Conservation (phyloP, 35 echinoderm and acorn worm species). For the Ophiothrix spiculata region DNA sequence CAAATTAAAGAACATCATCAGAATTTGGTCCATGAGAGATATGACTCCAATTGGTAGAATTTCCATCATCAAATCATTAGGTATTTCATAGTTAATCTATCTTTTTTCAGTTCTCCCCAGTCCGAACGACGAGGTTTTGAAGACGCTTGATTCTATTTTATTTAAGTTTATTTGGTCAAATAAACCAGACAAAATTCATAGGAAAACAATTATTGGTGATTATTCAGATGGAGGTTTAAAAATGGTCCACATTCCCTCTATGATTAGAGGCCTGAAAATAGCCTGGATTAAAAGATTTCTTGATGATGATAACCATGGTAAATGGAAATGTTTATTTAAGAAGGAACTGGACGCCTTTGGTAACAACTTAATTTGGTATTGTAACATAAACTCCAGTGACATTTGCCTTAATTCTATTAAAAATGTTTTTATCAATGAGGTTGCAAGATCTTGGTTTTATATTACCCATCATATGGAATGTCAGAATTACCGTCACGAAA, state of each 20-base stretch:
- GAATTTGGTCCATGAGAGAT: constrained; percentile 32
- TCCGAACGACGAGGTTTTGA: neutral
- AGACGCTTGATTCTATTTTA: neutral
- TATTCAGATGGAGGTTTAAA: constrained; percentile 10
- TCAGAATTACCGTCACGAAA: too few relatives aligned
- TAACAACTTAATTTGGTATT: constrained; percentile 22
- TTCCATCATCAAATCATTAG: constrained; percentile 36
- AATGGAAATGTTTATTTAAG: constrained; percentile 26
- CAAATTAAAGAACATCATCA: constrained; percentile 4
- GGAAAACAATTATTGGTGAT: constrained; percentile 19
- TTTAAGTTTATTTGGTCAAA: constrained; percentile 35
- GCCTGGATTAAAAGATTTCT: constrained; percentile 17
- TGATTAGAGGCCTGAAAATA: neutral
- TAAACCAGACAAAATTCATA: constrained; percentile 23
- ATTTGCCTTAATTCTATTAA: neutral
- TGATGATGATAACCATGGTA: neutral
- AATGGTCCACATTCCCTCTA: constrained; percentile 16
- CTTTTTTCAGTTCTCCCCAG: constrained; percentile 15
- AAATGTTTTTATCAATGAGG: too few relatives aligned
- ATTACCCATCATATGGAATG: too few relatives aligned
- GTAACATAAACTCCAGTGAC: constrained; percentile 1
- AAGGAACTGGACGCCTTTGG: neutral
- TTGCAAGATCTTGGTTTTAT: too few relatives aligned
- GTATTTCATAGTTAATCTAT: constrained; percentile 32
- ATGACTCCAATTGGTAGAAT: constrained; percentile 22